These are phyloP conservation scores for Bombus vancouverensis DNA, from an alignment of 1,140 invertebrate species.

Conservation along the genomic window DNA sequence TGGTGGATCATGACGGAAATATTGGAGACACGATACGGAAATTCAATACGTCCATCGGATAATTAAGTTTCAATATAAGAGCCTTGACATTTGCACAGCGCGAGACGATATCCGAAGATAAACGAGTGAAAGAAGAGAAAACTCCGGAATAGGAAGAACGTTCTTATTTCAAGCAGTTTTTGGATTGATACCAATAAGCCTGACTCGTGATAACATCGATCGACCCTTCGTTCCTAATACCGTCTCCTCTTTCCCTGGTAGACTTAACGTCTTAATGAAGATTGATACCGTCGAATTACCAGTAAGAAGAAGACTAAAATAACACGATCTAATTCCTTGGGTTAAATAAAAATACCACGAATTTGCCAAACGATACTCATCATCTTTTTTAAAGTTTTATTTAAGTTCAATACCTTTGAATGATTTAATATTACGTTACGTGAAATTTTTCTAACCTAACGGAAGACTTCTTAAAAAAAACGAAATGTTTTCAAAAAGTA, in stretches of 20 bases:
- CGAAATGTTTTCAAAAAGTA: too few relatives aligned
- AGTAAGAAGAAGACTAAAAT: neutral
- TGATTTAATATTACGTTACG: too few relatives aligned
- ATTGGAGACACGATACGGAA: neutral
- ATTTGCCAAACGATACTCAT: neutral
- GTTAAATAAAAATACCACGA: neutral
- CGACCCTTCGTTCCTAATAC: neutral
- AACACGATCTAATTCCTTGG: neutral
- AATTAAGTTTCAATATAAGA: conserved; percentile 24
- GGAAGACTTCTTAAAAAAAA: too few relatives aligned
- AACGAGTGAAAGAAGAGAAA: neutral
- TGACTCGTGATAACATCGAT: neutral
- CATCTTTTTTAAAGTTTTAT: neutral
- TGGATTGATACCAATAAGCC: neutral
- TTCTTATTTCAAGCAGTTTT: neutral
- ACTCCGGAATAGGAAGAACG: neutral
- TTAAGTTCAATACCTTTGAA: too few relatives aligned
- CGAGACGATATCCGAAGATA: neutral
- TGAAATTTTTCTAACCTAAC: too few relatives aligned
- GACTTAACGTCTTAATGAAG: conserved; percentile 2
- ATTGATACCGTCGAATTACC: neutral
- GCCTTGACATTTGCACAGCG: conserved; percentile 35
- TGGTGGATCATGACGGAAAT: neutral
- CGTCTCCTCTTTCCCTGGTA: neutral
- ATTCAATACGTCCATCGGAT: conserved; percentile 16